phyloP scores from a whole-genome alignment of 1,140 invertebrate genomes.

The Heterodera schachtii region DNA sequence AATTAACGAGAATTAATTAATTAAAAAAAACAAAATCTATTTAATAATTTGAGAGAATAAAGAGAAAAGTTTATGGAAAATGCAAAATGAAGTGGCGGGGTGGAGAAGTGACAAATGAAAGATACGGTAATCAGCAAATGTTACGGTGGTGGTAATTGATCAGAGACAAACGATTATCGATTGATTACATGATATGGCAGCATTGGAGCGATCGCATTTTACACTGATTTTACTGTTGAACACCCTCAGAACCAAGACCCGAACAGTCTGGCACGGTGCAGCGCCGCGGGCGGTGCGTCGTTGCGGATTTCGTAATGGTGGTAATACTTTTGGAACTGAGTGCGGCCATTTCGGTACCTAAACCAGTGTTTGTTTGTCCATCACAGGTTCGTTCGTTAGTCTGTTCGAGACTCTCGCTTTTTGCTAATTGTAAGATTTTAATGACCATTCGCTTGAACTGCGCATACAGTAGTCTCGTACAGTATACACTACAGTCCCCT shows the following conservation, averaged over 20 bases:
- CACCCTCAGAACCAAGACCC: slow-evolving; percentile 21
- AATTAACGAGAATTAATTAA: slow-evolving; percentile 23
- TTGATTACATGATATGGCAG: slow-evolving; percentile 1
- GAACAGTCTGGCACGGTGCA: slow-evolving; percentile 10
- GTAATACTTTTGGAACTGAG: slow-evolving; percentile 15
- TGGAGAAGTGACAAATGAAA: too few species aligned
- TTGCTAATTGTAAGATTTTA: too few species aligned
- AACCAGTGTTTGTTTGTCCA: not conserved
- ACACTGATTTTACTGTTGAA: not conserved
- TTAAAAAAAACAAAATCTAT: slow-evolving; percentile 14
- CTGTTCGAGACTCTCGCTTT: too few species aligned
- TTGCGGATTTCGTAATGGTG: slow-evolving; percentile 26
- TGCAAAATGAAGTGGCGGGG: not conserved
- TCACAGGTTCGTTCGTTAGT: not conserved
- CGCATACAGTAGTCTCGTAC: too few species aligned
- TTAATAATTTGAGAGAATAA: not conserved
- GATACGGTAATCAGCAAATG: not conserved
- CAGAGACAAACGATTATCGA: not conserved
- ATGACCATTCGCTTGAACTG: too few species aligned
- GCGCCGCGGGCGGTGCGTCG: slow-evolving; percentile 18
- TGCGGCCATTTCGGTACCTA: slow-evolving; percentile 15
- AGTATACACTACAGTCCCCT: not conserved
- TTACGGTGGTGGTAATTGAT: not conserved
- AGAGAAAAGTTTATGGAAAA: not conserved
- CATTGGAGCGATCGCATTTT: not conserved